phyloP scores from a whole-genome alignment of 2,113 vertebrate genomes.

The Isurus oxyrinchus region DNA sequence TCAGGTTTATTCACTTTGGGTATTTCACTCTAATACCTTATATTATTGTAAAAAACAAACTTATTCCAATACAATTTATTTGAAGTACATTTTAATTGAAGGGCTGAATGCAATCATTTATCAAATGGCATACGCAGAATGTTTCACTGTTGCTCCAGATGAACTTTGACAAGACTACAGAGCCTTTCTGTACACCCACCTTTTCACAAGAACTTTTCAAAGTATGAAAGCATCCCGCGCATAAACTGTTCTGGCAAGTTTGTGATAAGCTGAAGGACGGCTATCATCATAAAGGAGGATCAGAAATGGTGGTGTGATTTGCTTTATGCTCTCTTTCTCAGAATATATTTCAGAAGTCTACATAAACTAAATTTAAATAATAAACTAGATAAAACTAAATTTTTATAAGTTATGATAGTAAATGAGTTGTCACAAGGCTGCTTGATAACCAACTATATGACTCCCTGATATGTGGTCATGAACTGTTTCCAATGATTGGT shows the following conservation, averaged over 20 bases:
- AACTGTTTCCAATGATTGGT: constrained; percentile 3
- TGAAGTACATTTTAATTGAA: neutral
- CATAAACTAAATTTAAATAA: too few relatives aligned
- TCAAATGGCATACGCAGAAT: neutral
- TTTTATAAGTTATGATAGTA: neutral
- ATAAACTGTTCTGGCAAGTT: neutral
- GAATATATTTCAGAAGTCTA: neutral
- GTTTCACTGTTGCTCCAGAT: neutral
- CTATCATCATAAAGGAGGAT: neutral
- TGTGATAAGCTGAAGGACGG: neutral
- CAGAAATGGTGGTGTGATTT: neutral
- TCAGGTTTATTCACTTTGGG: neutral
- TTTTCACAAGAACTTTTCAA: neutral
- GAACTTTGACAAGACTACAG: neutral
- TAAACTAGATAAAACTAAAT: neutral
- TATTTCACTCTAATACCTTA: neutral
- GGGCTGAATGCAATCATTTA: neutral
- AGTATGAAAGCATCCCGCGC: neutral
- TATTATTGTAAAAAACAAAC: neutral
- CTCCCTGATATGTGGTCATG: neutral
- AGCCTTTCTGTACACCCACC: neutral
- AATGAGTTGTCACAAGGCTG: neutral
- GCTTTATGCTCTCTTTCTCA: neutral
- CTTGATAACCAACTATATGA: too few relatives aligned
- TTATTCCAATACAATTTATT: neutral